Evolutionary conservation across 2,797 vertebrate species (phyloP), one percentile per base, ranked within the genome.

Genomic region (Pseudotriccus pelzelni): DNA sequence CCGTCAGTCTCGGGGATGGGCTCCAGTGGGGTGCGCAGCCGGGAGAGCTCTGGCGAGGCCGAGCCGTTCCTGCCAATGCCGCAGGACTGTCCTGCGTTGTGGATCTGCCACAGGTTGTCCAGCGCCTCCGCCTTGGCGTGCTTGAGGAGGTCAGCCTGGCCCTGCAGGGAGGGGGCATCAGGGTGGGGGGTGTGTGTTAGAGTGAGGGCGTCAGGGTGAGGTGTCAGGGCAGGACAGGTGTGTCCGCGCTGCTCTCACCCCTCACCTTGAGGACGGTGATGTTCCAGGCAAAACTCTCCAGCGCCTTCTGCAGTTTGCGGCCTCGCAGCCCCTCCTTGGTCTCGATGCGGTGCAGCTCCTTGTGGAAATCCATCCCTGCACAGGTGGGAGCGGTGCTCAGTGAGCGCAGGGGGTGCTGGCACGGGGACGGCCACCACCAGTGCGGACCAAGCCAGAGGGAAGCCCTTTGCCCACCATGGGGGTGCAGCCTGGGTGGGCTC

Each of bases 271-370:
- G 98, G 37, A 99, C 99, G 1, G 99, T 99, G 97, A 99, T 99
- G 97, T 99, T 99, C 99, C 99, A 99, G 55, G 99, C 99, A 4
- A 99, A 99, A 97, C 99, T 99, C 97, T 99, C 99, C 98, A 99
- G 98, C 6, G 98, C 98, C 78, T 99, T 99, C 97, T 99, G 99
- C 53, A 99, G 97, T 84, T 99, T 99, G 39, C 98, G 97, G 22
- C 99, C 99, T 87, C 99, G 99, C 93, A 99, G 97, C 60, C 99
- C 99, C 77, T 99, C 99, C 96, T 98, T 99, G 62, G 97, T 98
- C 49, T 99, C 99, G 3, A 99, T 98, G 63, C 98, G 98, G 96
- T 99, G 98, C 93, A 99, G 97, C 91, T 99, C 99, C 96, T 98
- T 99, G 46, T 99, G 99, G 97, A 99, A 99, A 89, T 99, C 98